Evolutionary conservation across 2,113 vertebrate genomes (phyloP).

Genomic region (Isichthys henryi): DNA sequence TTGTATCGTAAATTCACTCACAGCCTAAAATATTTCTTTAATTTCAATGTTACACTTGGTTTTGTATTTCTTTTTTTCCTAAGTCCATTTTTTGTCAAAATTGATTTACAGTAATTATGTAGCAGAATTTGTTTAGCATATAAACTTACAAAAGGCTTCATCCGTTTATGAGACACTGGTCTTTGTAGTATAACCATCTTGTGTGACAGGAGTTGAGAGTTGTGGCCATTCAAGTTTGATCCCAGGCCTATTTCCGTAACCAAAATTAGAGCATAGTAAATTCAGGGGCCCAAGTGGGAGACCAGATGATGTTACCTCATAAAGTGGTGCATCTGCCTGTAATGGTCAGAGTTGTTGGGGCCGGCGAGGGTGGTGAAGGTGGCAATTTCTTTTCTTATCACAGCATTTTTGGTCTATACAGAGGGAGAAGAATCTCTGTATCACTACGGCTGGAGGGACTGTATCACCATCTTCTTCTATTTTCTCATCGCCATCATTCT

Average conservation of each 20-base stretch:
- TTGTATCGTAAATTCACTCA: background rate
- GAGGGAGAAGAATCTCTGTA: constrained; percentile 85
- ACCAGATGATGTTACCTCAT: constrained; percentile 8
- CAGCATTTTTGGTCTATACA: constrained; percentile 45
- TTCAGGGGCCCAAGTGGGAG: background rate
- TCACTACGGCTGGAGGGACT: constrained; percentile 87
- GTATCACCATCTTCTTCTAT: constrained; percentile 89
- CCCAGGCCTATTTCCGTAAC: background rate
- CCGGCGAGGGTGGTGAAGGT: background rate
- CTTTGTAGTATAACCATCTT: background rate
- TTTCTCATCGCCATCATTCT: constrained; percentile 87
- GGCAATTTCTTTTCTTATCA: background rate
- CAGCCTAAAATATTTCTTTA: background rate
- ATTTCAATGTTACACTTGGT: background rate
- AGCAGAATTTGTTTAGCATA: background rate
- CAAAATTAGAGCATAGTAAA: background rate
- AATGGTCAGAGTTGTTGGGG: background rate
- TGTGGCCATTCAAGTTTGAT: background rate
- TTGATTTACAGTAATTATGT: background rate
- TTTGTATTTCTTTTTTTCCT: background rate
- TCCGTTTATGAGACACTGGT: background rate
- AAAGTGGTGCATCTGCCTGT: background rate
- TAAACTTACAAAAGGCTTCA: background rate
- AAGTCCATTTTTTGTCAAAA: background rate
- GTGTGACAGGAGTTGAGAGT: background rate